phyloP scores from a whole-genome alignment of 2,113 vertebrate species.

The Macrotis lagotis region DNA sequence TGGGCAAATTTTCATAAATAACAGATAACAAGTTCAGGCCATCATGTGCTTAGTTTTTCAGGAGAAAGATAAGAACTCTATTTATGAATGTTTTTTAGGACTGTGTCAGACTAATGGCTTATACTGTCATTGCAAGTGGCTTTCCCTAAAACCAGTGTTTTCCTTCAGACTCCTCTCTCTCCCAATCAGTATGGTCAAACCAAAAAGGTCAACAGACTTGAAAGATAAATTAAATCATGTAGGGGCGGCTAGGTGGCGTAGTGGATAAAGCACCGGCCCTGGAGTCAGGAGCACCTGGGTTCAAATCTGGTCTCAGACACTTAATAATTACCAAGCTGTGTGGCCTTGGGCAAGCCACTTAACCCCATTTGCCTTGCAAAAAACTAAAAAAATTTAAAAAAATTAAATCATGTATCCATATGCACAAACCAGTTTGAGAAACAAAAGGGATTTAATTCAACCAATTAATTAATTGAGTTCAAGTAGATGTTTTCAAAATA shows the following conservation, averaged over 20 bases:
- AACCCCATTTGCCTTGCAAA: too few species aligned
- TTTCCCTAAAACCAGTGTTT: neutral
- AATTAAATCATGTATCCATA: neutral
- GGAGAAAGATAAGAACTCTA: neutral
- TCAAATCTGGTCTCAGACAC: too few species aligned
- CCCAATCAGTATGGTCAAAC: neutral
- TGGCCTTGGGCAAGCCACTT: too few species aligned
- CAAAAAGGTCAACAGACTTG: neutral
- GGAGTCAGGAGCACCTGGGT: too few species aligned
- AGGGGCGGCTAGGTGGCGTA: too few species aligned
- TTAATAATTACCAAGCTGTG: too few species aligned
- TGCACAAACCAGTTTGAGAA: neutral
- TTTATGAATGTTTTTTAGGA: neutral
- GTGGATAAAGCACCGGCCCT: too few species aligned
- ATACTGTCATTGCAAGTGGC: neutral
- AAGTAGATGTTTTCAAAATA: neutral
- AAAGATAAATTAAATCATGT: neutral
- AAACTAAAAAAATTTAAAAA: too few species aligned
- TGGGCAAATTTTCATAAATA: neutral
- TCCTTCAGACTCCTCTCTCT: neutral
- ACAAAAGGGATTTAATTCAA: neutral
- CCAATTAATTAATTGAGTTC: neutral
- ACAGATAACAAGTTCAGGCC: neutral
- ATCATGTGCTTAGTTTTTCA: neutral
- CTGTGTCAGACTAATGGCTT: neutral